Base-by-base conservation (phyloP, 2,797 vertebrate species). In the Epinephelus malabaricus region DNA sequence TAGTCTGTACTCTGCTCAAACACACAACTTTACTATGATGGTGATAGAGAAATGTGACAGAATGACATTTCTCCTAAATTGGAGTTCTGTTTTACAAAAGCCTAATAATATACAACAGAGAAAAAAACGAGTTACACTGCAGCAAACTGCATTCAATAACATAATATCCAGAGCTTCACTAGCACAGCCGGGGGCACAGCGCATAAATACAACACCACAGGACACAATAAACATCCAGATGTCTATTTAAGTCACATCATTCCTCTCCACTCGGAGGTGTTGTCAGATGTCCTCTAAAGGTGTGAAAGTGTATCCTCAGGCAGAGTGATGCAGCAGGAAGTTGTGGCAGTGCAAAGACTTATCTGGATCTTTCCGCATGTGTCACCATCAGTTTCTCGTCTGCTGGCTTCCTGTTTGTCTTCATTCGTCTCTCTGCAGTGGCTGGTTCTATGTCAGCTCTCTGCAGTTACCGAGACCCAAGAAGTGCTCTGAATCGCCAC, bases 241-340 rank as follows among this genome's bases (percentile, higher is more conserved):
- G 2, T 82, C 75, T 82, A 71, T 81, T 89, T 81, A 56, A 60
- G 82, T 81, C 77, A 8, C 60, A 56, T 72, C 72, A 67, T 77
- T 68, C 69, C 65, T 67, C 75, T 83, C 56, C 70, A 70, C 64
- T 63, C 8, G 11, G 67, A 80, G 78, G 84, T 83, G 88, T 87
- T 89, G 88, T 88, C 87, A 90, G 87, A 86, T 76, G 86, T 89
- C 86, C 82, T 86, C 81, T 86, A 54, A 83, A 88, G 58, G 84
- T 87, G 91, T 92, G 84, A 90, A 89, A 86, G 67, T 68, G 60
- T 82, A 78, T 86, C 87, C 89, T 81, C 69, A 50, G 86, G 84
- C 86, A 76, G 68, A 76, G 51, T 83, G 87, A 87, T 79, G 80
- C 76, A 83, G 79, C 76, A 82, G 79, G 75, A 86, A 65, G 73